These are phyloP conservation scores for crab-eating macaque (Macaca fascicularis) DNA, from an alignment of 2,113 vertebrate species.

Conservation along the genomic window T2T-MFA8v1.1 NC_088375.1:43667001-43667500, in stretches of 20 bases:
- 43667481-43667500: background rate
- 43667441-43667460: background rate
- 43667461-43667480: background rate
- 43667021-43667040: background rate
- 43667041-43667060: background rate
- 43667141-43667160: background rate
- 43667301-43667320: background rate
- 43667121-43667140: background rate
- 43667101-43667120: background rate
- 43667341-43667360: background rate
- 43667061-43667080: background rate
- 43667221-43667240: background rate
- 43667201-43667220: background rate
- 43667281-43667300: background rate
- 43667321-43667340: background rate
- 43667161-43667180: background rate
- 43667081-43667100: too few species aligned
- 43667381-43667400: background rate
- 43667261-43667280: background rate
- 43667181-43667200: background rate
- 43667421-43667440: background rate
- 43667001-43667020: background rate
- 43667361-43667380: background rate
- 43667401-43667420: background rate
- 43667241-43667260: background rate